Conservation (phyloP, 2,113 vertebrate genomes). For the Gobio gobio region DNA sequence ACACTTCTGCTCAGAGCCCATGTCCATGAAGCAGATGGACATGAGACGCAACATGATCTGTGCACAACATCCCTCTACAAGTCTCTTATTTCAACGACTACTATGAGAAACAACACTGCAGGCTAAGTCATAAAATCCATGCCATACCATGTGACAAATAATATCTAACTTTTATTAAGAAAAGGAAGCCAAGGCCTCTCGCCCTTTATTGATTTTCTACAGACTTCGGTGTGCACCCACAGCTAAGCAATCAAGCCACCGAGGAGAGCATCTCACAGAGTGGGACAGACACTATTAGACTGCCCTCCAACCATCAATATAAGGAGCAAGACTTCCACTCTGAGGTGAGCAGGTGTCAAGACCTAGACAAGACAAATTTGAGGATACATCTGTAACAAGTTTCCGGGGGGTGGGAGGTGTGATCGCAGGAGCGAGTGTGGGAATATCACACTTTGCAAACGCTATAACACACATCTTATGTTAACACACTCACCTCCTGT, state of each 20-base stretch:
- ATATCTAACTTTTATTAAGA: conserved; percentile 95
- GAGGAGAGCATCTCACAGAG: conserved; percentile 75
- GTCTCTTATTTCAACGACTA: conserved; percentile 87
- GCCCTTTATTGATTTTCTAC: conserved; percentile 93
- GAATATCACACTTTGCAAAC: conserved; percentile 22
- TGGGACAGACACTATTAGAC: conserved; percentile 81
- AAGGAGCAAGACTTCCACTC: conserved; percentile 71
- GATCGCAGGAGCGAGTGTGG: conserved; percentile 15
- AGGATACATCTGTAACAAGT: conserved; percentile 69
- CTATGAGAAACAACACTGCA: conserved; percentile 86
- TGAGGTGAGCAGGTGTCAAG: conserved; percentile 70
- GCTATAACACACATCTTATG: conserved; percentile 3
- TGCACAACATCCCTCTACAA: conserved; percentile 87
- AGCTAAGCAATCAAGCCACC: conserved; percentile 87
- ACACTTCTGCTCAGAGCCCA: not conserved
- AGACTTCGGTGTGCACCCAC: conserved; percentile 85
- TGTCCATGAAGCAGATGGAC: conserved; percentile 42
- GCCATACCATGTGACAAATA: conserved; percentile 90
- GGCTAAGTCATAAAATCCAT: conserved; percentile 92
- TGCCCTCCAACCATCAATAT: conserved; percentile 80
- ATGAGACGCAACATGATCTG: conserved; percentile 87
- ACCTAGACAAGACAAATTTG: conserved; percentile 74
- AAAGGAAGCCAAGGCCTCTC: conserved; percentile 88
- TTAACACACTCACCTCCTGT: conserved; percentile 4
- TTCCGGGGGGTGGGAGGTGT: conserved; percentile 60